These are phyloP conservation scores for Crocallis elinguaria DNA, from an alignment of 2,888 invertebrate genomes.

Conservation along the genomic window DNA sequence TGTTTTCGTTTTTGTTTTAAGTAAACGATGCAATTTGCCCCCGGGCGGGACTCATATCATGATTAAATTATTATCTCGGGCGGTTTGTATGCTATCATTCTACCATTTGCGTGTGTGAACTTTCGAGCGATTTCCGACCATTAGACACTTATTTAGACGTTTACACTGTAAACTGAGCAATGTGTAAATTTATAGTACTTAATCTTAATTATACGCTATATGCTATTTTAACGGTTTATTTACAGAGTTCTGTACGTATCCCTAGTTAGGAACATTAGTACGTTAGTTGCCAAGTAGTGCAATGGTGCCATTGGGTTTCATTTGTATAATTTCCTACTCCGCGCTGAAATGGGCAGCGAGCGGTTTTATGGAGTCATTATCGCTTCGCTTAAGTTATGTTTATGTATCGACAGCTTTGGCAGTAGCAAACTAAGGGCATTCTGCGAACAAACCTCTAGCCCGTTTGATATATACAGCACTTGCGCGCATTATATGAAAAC, in stretches of 20 bases:
- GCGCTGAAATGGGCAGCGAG: constrained; percentile 12
- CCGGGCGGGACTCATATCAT: constrained; percentile 62
- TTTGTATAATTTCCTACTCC: constrained; percentile 21
- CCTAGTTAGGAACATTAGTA: constrained; percentile 28
- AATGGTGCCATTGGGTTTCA: constrained; percentile 20
- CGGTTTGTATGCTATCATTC: constrained; percentile 62
- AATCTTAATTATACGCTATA: constrained; percentile 24
- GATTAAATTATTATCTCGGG: constrained; percentile 74
- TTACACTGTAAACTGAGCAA: constrained; percentile 25
- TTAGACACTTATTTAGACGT: constrained; percentile 43
- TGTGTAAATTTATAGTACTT: constrained; percentile 34
- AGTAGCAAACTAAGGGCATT: constrained; percentile 8
- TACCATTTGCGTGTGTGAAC: constrained; percentile 65
- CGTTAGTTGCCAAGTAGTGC: constrained; percentile 31
- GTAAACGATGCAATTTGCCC: constrained; percentile 69
- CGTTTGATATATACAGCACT: neutral
- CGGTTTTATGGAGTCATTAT: constrained; percentile 25
- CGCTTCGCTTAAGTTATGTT: constrained; percentile 1
- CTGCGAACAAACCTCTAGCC: neutral
- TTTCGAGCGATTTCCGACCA: constrained; percentile 59
- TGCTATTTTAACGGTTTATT: constrained; percentile 26
- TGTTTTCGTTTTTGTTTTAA: constrained; percentile 54
- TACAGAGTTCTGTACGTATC: constrained; percentile 18
- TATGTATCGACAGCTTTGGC: constrained; percentile 6
- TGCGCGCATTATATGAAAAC: neutral